Percentiles rank a stretch among this genome's conserved stretches.
Evolutionary conservation across 2,113 vertebrate species (phyloP).

Genomic region (Copsychus sechellarum): DNA sequence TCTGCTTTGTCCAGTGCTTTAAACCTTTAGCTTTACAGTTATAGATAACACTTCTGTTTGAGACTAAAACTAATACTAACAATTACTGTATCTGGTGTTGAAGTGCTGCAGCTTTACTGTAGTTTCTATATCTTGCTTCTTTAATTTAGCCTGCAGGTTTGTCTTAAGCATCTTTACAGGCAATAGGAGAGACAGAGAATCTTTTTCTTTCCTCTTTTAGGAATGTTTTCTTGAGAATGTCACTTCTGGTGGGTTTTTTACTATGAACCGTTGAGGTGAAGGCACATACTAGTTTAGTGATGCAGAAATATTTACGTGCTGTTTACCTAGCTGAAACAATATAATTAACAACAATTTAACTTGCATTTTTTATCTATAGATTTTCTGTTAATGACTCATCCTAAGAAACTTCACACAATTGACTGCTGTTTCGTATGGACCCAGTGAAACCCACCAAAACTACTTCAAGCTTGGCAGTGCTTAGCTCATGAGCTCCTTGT

Average conservation of each 20-base stretch:
- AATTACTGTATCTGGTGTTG: not conserved
- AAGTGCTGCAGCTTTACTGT: not conserved
- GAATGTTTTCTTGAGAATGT: not conserved
- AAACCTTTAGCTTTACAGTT: not conserved
- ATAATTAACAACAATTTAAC: not conserved
- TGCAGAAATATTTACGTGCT: not conserved
- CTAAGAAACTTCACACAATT: slow-evolving; percentile 68
- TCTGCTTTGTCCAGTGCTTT: not conserved
- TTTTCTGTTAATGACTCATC: slow-evolving; percentile 78
- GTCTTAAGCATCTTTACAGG: not conserved
- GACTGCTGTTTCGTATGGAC: slow-evolving; percentile 68
- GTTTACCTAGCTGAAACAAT: not conserved
- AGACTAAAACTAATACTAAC: not conserved
- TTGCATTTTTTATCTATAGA: slow-evolving; percentile 38
- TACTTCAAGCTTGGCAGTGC: slow-evolving; percentile 77
- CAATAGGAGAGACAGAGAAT: not conserved
- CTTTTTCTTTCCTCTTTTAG: not conserved
- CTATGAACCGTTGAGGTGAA: not conserved
- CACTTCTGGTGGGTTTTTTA: not conserved
- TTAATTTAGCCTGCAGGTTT: not conserved
- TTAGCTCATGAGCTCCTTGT: slow-evolving; percentile 80
- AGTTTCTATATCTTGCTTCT: not conserved
- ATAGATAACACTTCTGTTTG: not conserved
- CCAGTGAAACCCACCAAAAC: slow-evolving; percentile 75
- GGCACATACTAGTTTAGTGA: not conserved